These are phyloP conservation scores for Montipora capitata DNA, from an alignment of 92 coral and sea anemone species.

Conservation along the genomic window DNA sequence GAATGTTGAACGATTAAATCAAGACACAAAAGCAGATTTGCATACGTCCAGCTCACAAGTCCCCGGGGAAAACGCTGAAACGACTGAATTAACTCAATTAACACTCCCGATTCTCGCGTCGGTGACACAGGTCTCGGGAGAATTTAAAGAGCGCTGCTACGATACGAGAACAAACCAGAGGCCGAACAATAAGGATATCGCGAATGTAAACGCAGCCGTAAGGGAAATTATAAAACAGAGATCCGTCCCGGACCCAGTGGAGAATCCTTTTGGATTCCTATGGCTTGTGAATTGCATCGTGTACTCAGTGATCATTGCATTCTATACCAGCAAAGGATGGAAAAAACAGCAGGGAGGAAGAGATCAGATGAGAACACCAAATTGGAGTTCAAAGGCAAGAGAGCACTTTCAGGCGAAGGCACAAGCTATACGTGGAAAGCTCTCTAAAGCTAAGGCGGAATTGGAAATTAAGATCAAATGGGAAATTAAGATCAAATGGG, in stretches of 20 bases:
- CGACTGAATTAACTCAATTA: slow-evolving; percentile 1
- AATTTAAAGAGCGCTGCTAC: slow-evolving; percentile 5
- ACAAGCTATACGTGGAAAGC: no score
- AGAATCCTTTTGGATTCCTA: no score
- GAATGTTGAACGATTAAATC: slow-evolving; percentile 7
- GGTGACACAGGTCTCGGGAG: slow-evolving; percentile 12
- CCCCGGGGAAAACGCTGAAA: neutral
- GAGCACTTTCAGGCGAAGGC: no score
- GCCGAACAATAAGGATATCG: slow-evolving; percentile 1
- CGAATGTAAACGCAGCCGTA: slow-evolving; percentile 2
- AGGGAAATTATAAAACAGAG: slow-evolving; percentile 2
- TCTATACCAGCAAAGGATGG: neutral
- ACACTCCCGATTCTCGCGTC: neutral
- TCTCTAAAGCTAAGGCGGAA: no score
- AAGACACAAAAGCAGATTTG: neutral
- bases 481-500: neutral
- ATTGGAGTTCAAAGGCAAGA: neutral
- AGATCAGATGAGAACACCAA: neutral
- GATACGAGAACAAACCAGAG: neutral
- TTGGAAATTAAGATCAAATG: neutral
- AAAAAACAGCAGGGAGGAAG: no score
- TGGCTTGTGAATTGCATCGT: neutral
- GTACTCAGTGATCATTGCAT: slow-evolving; percentile 8
- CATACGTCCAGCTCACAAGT: no score
- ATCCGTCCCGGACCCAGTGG: no score